Base-by-base conservation (phyloP, 2,797 vertebrate species). In the Propithecus perrieri region DNA sequence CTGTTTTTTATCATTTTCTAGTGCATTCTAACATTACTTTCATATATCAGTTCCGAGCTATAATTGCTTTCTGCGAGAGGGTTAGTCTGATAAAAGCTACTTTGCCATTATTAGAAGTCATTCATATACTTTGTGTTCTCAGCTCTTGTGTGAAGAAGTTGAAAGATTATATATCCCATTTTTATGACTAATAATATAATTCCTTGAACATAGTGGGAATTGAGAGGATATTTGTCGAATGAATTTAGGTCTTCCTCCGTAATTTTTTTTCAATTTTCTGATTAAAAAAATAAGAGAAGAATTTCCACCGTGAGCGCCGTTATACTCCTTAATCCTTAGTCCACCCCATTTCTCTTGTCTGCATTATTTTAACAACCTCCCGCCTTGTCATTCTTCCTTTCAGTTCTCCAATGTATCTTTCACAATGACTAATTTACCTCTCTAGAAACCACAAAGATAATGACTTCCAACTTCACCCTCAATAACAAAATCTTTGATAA, bases 401-500 rank as follows among this genome's bases (percentile, higher is more conserved):
- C 26, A 86, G 57, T 55, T 90, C 84, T 35, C 48, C 57, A 80
- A 12, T 48, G 41, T 72, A 17, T 69, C 72, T 86, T 94, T 91
- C n/a, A 90, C 72, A 53, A 35, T 28, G n/a, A 83, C 55, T 94
- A 67, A 96, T 86, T 91, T 91, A 69, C 50, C 38, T 86, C 55
- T 89, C 78, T 84, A 43, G 33, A 57, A 93, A 75, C 26, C 59
- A 74, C 41, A 71, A 30, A 4, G 43, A 87, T 35, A 55, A 86
- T 50, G 30, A 38, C 86, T 67, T 50, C 48, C 71, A 91, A 18
- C 15, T n/a, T 94, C 14, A 59, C 43, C 14, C 63, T 53, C 59
- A 85, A 81, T 59, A 84, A 94, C 46, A 85, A 71, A 50, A 89
- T 57, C 17, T 89, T 76, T 65, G 61, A n/a, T 59, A 61, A 74